phyloP scores from a whole-genome alignment of 1,140 invertebrate species.

The Drosophila lacteicornis region DNA sequence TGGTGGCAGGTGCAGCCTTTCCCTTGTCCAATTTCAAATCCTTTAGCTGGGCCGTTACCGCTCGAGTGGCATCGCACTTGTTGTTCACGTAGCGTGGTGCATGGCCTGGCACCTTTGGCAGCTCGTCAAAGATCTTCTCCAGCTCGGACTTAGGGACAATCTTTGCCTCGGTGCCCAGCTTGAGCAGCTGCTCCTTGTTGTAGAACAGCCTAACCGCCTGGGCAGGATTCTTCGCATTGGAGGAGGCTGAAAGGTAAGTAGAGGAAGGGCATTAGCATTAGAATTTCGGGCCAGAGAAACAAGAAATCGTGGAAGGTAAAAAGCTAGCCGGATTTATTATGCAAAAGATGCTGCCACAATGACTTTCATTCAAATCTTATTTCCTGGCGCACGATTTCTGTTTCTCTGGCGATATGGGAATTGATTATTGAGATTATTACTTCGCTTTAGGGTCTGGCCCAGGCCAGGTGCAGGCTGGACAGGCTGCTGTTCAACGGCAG shows the following conservation, averaged over 20 bases:
- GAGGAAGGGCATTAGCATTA: conserved; percentile 2
- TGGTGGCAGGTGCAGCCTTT: background rate
- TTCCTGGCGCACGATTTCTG: conserved; percentile 29
- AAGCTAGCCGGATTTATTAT: conserved; percentile 21
- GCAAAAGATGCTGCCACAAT: background rate
- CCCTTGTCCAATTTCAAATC: conserved; percentile 18
- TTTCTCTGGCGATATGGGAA: conserved; percentile 50
- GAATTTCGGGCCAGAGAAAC: conserved; percentile 14
- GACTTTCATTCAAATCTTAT: background rate
- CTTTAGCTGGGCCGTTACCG: conserved; percentile 35
- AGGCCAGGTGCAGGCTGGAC: conserved; percentile 4
- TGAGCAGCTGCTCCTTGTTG: conserved; percentile 54
- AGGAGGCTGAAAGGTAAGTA: conserved; percentile 24
- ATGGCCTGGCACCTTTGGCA: conserved; percentile 54
- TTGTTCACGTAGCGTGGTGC: conserved; percentile 25
- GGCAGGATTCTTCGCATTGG: conserved; percentile 1
- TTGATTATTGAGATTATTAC: conserved; percentile 45
- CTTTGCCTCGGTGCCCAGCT: conserved; percentile 9
- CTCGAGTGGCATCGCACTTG: conserved; percentile 29
- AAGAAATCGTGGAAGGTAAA: conserved; percentile 26
- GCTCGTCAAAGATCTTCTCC: conserved; percentile 59
- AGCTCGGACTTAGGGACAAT: conserved; percentile 34
- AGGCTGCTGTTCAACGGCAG: background rate
- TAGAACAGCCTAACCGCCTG: conserved; percentile 39
- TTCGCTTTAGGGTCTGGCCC: conserved; percentile 60